phyloP scores from a whole-genome alignment of 2,888 invertebrate genomes.

The Liposcelis brunnea region DNA sequence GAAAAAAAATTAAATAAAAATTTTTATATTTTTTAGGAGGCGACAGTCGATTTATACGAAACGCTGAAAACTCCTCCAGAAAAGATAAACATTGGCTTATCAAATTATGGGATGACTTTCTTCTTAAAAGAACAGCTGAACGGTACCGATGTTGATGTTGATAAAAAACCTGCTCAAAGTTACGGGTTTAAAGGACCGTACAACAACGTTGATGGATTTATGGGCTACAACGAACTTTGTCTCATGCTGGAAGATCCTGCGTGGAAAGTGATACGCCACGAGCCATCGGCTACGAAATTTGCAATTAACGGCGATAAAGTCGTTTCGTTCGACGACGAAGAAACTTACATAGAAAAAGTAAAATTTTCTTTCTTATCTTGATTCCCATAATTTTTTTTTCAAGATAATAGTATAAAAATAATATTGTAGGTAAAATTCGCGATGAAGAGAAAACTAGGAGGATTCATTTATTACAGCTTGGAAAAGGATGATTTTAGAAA shows the following conservation, averaged over 20 bases:
- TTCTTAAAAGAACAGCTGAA: constrained; percentile 17
- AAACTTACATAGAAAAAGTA: neutral
- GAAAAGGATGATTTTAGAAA: constrained; percentile 6
- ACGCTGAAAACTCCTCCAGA: constrained; percentile 19
- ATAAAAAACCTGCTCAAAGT: constrained; percentile 16
- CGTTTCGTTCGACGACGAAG: neutral
- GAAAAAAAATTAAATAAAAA: neutral
- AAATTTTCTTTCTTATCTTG: neutral
- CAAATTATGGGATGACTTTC: constrained; percentile 23
- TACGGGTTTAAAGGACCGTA: constrained; percentile 7
- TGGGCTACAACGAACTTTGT: constrained; percentile 11
- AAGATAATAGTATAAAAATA: too few relatives aligned
- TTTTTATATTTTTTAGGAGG: constrained; percentile 16
- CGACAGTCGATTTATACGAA: constrained; percentile 22
- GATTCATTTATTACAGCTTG: constrained; percentile 2
- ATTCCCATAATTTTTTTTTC: too few relatives aligned
- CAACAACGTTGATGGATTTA: constrained; percentile 7
- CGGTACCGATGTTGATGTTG: neutral
- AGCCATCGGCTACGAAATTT: neutral
- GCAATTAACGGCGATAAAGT: neutral
- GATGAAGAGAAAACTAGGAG: constrained; percentile 1
- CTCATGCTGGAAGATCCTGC: neutral
- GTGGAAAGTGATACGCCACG: neutral
- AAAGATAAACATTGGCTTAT: constrained; percentile 23
- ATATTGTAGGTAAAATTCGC: neutral